phyloP scores from a whole-genome alignment of 2,797 vertebrate genomes.

The Momotus momota region DNA sequence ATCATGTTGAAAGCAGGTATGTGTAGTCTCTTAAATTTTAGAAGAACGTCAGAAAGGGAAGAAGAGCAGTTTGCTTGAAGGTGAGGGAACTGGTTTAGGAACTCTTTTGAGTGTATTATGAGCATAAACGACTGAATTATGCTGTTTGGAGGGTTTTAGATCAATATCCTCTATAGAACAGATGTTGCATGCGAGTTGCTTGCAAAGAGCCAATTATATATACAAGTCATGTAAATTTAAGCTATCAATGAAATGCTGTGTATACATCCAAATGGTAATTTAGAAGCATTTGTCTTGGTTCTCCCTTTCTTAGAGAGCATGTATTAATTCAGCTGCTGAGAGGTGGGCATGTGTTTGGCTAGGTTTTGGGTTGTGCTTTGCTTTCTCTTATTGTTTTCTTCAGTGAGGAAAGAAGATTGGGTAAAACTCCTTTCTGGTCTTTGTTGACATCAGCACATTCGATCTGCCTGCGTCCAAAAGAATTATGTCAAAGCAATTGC shows the following conservation, averaged over 20 bases:
- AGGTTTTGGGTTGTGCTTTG: neutral
- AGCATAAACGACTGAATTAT: neutral
- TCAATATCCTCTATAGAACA: neutral
- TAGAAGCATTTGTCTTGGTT: neutral
- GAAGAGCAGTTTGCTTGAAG: neutral
- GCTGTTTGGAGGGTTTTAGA: neutral
- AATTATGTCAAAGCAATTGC: constrained; percentile 56
- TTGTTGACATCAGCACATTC: constrained; percentile 60
- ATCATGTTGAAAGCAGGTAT: neutral
- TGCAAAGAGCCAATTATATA: neutral
- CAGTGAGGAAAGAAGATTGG: neutral
- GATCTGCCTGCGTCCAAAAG: constrained; percentile 52
- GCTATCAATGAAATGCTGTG: neutral
- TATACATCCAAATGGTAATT: neutral
- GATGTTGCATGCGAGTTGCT: neutral
- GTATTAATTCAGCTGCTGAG: neutral
- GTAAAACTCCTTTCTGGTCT: constrained; percentile 28
- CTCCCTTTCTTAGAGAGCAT: neutral
- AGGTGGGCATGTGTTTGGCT: neutral
- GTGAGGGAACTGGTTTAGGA: neutral
- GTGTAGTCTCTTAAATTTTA: neutral
- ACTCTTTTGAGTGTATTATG: neutral
- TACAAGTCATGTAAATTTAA: neutral
- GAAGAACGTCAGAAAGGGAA: neutral
- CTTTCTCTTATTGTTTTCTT: constrained; percentile 34